Evolutionary conservation across 1,140 invertebrate genomes (phyloP).

Genomic region (Bombyx mandarina): DNA sequence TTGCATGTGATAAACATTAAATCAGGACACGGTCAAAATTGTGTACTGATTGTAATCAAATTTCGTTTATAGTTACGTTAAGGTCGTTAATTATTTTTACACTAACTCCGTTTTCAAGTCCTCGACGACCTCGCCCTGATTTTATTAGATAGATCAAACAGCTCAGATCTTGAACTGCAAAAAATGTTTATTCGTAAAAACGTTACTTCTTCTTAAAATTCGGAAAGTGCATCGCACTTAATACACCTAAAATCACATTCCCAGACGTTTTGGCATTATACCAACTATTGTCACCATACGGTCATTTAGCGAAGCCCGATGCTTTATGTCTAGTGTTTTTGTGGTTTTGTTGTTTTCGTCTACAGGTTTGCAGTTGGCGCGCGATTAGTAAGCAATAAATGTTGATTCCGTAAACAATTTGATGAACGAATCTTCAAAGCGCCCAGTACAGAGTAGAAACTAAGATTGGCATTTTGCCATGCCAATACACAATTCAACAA

Average conservation of each 20-base stretch:
- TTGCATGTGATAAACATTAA: no score
- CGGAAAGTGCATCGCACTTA: no score
- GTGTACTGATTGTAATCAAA: no score
- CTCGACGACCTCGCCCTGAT: background rate
- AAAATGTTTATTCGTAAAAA: no score
- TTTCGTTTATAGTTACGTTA: no score
- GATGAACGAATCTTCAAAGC: conserved; percentile 8
- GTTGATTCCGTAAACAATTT: conserved; percentile 15
- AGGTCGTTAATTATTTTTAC: no score
- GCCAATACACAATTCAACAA: conserved; percentile 11
- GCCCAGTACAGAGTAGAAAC: conserved; percentile 5
- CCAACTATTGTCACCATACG: conserved; percentile 13
- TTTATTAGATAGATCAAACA: background rate
- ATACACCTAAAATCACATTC: conserved; percentile 9
- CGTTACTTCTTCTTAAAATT: no score
- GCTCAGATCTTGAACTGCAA: no score
- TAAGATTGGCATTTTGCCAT: conserved; percentile 9
- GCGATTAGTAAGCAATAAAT: conserved; percentile 13
- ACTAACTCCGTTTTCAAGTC: no score
- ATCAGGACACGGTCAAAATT: no score
- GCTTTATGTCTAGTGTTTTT: background rate
- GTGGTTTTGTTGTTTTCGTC: conserved; percentile 5
- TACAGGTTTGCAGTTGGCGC: conserved; percentile 1
- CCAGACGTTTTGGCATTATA: conserved; percentile 20
- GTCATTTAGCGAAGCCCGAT: no score